These are phyloP conservation scores for Platysteira castanea DNA, from an alignment of 2,113 vertebrate genomes.

Conservation along the genomic window DNA sequence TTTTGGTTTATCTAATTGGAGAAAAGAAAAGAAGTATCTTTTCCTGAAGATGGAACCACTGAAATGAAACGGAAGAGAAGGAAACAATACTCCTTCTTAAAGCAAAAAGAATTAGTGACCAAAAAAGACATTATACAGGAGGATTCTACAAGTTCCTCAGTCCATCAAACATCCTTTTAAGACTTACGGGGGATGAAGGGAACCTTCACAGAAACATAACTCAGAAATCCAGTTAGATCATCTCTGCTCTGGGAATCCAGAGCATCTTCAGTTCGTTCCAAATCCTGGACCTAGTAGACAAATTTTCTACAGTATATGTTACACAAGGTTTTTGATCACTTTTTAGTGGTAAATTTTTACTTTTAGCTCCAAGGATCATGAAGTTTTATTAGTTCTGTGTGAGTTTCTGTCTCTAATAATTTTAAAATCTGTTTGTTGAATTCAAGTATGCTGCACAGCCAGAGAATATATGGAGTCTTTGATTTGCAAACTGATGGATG, in stretches of 20 bases:
- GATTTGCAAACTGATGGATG: background rate
- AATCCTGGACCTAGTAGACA: background rate
- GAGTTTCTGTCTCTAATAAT: background rate
- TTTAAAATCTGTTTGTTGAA: background rate
- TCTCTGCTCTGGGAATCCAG: background rate
- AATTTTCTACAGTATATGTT: background rate
- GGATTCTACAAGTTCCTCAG: background rate
- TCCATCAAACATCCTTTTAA: background rate
- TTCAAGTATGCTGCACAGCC: background rate
- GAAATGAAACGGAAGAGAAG: background rate
- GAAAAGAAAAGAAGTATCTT: fast-evolving
- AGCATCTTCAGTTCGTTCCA: background rate
- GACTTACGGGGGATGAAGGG: background rate
- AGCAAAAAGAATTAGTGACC: background rate
- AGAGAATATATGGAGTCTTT: background rate
- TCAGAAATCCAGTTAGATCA: background rate
- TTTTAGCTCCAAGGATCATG: background rate
- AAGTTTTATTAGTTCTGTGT: background rate
- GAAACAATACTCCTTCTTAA: background rate
- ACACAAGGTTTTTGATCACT: background rate
- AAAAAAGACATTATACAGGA: background rate
- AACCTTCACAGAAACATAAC: background rate
- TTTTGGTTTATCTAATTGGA: background rate
- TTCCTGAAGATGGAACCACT: background rate
- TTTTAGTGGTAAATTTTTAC: background rate